These are phyloP conservation scores for Eurosta solidaginis DNA, from an alignment of 1,140 invertebrate genomes.

Conservation along the genomic window DNA sequence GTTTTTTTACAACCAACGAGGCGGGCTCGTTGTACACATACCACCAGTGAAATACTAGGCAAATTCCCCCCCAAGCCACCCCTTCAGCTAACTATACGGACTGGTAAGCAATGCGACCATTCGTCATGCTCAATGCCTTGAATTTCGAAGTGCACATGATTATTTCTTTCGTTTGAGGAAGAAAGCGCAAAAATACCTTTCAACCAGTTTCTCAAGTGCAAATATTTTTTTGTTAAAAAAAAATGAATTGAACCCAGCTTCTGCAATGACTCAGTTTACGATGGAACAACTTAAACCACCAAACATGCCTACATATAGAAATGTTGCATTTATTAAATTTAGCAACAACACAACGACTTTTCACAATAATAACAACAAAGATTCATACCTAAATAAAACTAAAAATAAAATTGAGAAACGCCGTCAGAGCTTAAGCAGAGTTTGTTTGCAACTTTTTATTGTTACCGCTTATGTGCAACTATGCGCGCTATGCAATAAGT, in stretches of 20 bases:
- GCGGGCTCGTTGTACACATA: background rate
- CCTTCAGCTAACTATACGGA: no score
- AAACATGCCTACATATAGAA: background rate
- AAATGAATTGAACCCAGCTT: background rate
- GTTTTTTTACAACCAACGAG: background rate
- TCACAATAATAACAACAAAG: background rate
- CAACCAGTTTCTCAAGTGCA: background rate
- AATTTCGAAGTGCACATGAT: no score
- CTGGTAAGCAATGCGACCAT: background rate
- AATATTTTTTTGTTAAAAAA: background rate
- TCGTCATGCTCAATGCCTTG: background rate
- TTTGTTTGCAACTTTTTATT: background rate
- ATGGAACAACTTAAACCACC: no score
- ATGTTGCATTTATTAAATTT: no score
- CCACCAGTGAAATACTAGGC: background rate
- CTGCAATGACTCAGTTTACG: constrained; percentile 1
- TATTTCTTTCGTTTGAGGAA: background rate
- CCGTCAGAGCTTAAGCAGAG: background rate
- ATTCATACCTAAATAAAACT: background rate
- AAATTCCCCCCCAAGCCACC: background rate
- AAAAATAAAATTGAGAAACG: background rate
- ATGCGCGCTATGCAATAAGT: background rate
- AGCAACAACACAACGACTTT: no score
- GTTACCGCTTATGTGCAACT: background rate
- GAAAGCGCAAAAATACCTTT: background rate